Conservation (phyloP, 2,888 invertebrate genomes). For the Yponomeuta evonymella region DNA sequence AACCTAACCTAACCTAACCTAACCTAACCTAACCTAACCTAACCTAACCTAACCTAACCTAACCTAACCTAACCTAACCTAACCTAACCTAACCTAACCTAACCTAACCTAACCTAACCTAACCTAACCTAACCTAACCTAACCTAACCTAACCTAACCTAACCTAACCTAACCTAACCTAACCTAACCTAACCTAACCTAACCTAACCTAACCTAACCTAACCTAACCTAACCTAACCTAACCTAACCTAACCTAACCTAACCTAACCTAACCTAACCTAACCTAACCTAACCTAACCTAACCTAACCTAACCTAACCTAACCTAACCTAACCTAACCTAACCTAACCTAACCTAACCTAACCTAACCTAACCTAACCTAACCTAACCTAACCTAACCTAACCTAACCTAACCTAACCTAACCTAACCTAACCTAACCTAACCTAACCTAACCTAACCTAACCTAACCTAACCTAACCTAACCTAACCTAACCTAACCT, state of each 20-base stretch:
- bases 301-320: slow-evolving; percentile 27
- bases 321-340: slow-evolving; percentile 25
- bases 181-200: slow-evolving; percentile 27
- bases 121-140: slow-evolving; percentile 18
- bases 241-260: slow-evolving; percentile 28
- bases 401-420: slow-evolving; percentile 21
- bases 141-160: slow-evolving; percentile 20
- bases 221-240: slow-evolving; percentile 27
- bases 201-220: slow-evolving; percentile 29
- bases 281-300: slow-evolving; percentile 23
- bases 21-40: slow-evolving; percentile 27
- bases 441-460: too few relatives aligned
- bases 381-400: slow-evolving; percentile 21
- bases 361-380: slow-evolving; percentile 22
- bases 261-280: slow-evolving; percentile 25
- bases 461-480: too few relatives aligned
- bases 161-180: slow-evolving; percentile 22
- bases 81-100: slow-evolving; percentile 15
- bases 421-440: too few relatives aligned
- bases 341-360: slow-evolving; percentile 12
- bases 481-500: too few relatives aligned
- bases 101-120: slow-evolving; percentile 15
- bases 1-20: slow-evolving; percentile 27
- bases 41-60: slow-evolving; percentile 25
- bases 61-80: slow-evolving; percentile 15